phyloP scores from a whole-genome alignment of 2,888 invertebrate species.

The Meliscaeva auricollis region DNA sequence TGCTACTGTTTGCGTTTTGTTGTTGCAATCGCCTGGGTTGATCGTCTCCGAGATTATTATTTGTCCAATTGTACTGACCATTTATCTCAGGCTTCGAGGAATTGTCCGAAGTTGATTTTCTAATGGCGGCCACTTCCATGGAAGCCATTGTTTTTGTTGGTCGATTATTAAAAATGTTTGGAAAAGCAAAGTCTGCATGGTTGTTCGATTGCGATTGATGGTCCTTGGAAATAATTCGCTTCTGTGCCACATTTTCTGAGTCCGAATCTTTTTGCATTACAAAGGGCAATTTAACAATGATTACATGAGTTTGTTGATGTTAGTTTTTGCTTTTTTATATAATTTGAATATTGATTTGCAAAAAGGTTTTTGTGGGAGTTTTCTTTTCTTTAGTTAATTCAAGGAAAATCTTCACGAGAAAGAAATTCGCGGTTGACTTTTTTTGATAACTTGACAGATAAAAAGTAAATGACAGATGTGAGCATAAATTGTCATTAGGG shows the following conservation, averaged over 20 bases:
- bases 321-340: background rate
- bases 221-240: slow-evolving; percentile 51
- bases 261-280: slow-evolving; percentile 75
- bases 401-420: slow-evolving; percentile 11
- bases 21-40: slow-evolving; percentile 18
- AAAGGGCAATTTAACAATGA: slow-evolving; percentile 10
- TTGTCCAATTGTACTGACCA: slow-evolving; percentile 54
- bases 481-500: background rate
- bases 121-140: slow-evolving; percentile 25
- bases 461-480: background rate
- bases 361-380: background rate
- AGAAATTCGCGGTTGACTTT: slow-evolving; percentile 18
- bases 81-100: slow-evolving; percentile 44
- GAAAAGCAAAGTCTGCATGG: slow-evolving; percentile 29
- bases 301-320: slow-evolving; percentile 28
- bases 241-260: slow-evolving; percentile 69
- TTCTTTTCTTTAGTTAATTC: slow-evolving; percentile 1
- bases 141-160: slow-evolving; percentile 42
- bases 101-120: slow-evolving; percentile 24
- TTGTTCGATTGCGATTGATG: slow-evolving; percentile 38
- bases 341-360: background rate
- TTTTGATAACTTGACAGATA: slow-evolving; percentile 15
- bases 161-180: slow-evolving; percentile 3
- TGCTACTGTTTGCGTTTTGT: slow-evolving; percentile 11
- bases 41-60: slow-evolving; percentile 14